A percentile compares a stretch with the other conserved stretches of the same genome.
These are phyloP conservation scores for Ecliptopera silaceata DNA, from an alignment of 2,888 invertebrate genomes.

Conservation along the genomic window DNA sequence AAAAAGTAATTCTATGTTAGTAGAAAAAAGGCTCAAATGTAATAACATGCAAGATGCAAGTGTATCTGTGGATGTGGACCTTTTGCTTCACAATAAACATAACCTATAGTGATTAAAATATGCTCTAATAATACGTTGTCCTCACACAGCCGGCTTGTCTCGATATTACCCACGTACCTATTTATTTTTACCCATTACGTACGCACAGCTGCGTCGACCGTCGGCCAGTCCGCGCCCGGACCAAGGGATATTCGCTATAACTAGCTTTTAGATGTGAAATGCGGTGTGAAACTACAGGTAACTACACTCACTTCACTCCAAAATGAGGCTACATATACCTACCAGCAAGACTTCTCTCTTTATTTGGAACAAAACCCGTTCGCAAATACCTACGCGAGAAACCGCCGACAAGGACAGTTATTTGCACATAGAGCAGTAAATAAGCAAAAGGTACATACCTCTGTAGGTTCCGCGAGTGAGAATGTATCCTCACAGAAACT, in stretches of 20 bases:
- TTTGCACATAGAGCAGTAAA: conserved; percentile 26
- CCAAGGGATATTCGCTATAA: conserved; percentile 66
- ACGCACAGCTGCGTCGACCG: conserved; percentile 73
- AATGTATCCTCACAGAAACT: conserved; percentile 57
- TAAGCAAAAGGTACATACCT: conserved; percentile 55
- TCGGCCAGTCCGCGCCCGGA: conserved; percentile 67
- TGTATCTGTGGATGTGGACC: conserved; percentile 38
- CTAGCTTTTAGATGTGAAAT: conserved; percentile 36
- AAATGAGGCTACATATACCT: conserved; percentile 39
- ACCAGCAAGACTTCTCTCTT: conserved; percentile 38
- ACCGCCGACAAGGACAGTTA: conserved; percentile 52
- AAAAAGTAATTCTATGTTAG: no score
- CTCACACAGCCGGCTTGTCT: conserved; percentile 77
- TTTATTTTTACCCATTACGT: conserved; percentile 83
- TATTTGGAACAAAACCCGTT: conserved; percentile 31
- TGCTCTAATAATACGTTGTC: conserved; percentile 76
- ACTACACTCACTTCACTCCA: conserved; percentile 26
- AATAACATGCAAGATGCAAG: not conserved
- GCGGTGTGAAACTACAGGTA: conserved; percentile 42
- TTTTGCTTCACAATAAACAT: conserved; percentile 35
- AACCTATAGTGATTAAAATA: conserved; percentile 54
- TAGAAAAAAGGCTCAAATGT: no score
- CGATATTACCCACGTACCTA: conserved; percentile 73
- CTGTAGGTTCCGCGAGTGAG: conserved; percentile 56
- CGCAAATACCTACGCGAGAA: conserved; percentile 41